These are phyloP conservation scores for Gadopsis marmoratus DNA, from an alignment of 2,797 vertebrate genomes.

Conservation along the genomic window DNA sequence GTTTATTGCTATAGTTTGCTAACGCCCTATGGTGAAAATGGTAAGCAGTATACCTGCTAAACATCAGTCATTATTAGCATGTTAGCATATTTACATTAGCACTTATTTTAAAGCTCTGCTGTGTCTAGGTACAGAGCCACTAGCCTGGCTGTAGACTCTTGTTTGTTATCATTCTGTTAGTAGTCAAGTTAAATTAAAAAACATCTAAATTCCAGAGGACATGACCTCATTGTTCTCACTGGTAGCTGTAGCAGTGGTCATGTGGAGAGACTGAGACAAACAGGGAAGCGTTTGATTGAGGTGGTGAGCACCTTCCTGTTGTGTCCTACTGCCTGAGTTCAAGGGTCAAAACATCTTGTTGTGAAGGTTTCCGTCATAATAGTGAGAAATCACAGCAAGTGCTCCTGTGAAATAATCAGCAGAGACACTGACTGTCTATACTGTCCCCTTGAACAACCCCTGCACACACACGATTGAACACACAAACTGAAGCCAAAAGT, in stretches of 20 bases:
- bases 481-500: conserved; percentile 45
- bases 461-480: conserved; percentile 1
- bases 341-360: conserved; percentile 36
- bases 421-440: conserved; percentile 6
- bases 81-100: neutral
- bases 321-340: conserved; percentile 21
- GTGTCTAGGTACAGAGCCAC: neutral
- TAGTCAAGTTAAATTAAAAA: neutral
- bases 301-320: conserved; percentile 13
- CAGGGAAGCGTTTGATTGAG: conserved; percentile 24
- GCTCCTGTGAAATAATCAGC: conserved; percentile 30
- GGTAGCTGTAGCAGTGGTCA: neutral
- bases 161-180: neutral
- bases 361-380: conserved; percentile 22
- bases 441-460: conserved; percentile 1
- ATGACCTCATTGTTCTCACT: conserved; percentile 18
- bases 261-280: conserved; percentile 4
- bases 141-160: too few species aligned
- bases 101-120: neutral
- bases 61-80: neutral
- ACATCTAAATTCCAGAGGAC: neutral
- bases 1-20: neutral
- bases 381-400: conserved; percentile 24
- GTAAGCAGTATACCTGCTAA: neutral
- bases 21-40: too few species aligned